Evolutionary conservation across 2,888 invertebrate genomes (phyloP).

Genomic region (Noctuana brunneofusca): DNA sequence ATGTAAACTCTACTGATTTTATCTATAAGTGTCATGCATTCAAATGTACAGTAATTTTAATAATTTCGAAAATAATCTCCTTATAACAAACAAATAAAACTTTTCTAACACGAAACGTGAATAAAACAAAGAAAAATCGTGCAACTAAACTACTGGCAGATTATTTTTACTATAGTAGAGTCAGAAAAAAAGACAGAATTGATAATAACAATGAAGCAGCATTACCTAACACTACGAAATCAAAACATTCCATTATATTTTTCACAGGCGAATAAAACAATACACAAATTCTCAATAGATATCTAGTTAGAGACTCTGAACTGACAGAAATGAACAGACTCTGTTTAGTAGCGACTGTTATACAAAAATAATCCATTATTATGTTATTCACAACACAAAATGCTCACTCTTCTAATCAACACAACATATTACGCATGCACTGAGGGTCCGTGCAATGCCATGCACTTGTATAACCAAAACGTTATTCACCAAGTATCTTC

Average conservation of each 20-base stretch:
- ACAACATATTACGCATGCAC: constrained; percentile 20
- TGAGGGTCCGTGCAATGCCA: neutral
- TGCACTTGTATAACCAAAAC: constrained; percentile 20
- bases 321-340: no score
- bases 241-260: no score
- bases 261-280: no score
- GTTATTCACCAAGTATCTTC: constrained; percentile 68
- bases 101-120: neutral
- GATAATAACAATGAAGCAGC: no score
- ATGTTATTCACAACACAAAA: neutral
- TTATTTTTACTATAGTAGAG: neutral
- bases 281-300: no score
- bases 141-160: neutral
- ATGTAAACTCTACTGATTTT: no score
- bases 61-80: no score
- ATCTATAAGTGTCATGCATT: no score
- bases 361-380: neutral
- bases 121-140: neutral
- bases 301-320: no score
- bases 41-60: no score
- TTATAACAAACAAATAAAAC: neutral
- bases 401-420: neutral
- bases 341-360: neutral
- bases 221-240: no score
- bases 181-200: neutral